phyloP scores from a whole-genome alignment of 1,140 invertebrate species.

The Pseudomyrmex sp. region DNA sequence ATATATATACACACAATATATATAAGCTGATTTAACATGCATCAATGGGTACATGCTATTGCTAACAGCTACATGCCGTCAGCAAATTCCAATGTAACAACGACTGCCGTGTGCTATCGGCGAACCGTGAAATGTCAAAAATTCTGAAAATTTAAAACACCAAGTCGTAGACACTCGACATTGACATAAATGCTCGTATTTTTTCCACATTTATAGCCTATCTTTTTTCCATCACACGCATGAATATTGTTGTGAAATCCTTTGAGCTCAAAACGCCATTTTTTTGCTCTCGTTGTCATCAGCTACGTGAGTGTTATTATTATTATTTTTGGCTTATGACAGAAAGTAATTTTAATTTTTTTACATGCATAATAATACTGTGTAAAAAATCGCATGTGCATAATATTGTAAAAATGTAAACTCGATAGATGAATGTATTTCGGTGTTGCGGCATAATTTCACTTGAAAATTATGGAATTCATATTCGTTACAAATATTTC shows the following conservation, averaged over 20 bases:
- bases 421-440: background rate
- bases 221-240: background rate
- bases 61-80: slow-evolving; percentile 29
- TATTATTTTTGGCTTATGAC: background rate
- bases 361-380: too few relatives aligned
- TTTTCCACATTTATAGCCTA: background rate
- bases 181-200: background rate
- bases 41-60: slow-evolving; percentile 23
- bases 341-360: too few relatives aligned
- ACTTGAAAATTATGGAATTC: too few relatives aligned
- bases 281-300: background rate
- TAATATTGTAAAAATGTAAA: too few relatives aligned
- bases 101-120: slow-evolving; percentile 30
- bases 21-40: slow-evolving; percentile 12
- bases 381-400: too few relatives aligned
- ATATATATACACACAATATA: slow-evolving; percentile 2
- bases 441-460: background rate
- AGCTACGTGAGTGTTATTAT: too few relatives aligned
- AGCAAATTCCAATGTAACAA: slow-evolving; percentile 56
- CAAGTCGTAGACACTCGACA: background rate
- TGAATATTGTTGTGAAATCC: background rate
- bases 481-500: too few relatives aligned
- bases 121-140: slow-evolving; percentile 46
- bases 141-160: slow-evolving; percentile 39
- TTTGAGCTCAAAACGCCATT: background rate